Evolutionary conservation across 2,113 vertebrate genomes (phyloP), one percentile per base, ranked within the genome.

Genomic region (Phodopus roborovskii): DNA sequence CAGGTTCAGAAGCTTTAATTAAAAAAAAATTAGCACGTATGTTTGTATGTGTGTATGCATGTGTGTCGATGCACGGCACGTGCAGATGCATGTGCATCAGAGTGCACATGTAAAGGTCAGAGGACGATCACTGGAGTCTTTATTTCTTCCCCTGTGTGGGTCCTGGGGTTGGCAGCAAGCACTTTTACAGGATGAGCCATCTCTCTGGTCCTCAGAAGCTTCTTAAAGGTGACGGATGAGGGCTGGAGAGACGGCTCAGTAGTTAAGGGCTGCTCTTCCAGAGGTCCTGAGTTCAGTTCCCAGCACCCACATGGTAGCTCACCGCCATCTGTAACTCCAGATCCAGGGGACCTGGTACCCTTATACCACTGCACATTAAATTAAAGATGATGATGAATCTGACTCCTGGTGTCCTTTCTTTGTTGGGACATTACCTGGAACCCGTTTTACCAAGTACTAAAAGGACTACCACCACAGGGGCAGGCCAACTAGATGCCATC

Each of bases 401-500:
- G 19, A 58, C 10, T 39, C 75, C 73, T 42, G 53, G 45, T 30
- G 13, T 2, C 48, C 33, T 81, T 36, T 79, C 48, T 83, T 16
- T 75, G 68, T 88, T 8, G 28, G 33, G 13, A 64, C n/a, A 22
- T 45, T 10, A 79, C 48, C 42, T 24, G 78, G 45, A 73, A 53
- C 50, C 77, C 39, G 2, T 15, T 8, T 28, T 45, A 19, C 45
- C 28, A 11, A 64, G 53, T 22, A 75, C 22, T 36, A 30, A 66
- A 13, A 33, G 20, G 58, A 42, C 30, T 8, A 7, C 81, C 16
- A 19, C n/a, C 7, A 30, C 7, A 64, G 1, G 7, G 5, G 66
- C 13, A 26, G 87, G 85, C 30, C 45, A 2, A 26, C 56, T 7
- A 4, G 53, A 48, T 82, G 0, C 36, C 0, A 36, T 0, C 19